phyloP scores from a whole-genome alignment of 2,797 vertebrate species.

The Muscicapa striata region DNA sequence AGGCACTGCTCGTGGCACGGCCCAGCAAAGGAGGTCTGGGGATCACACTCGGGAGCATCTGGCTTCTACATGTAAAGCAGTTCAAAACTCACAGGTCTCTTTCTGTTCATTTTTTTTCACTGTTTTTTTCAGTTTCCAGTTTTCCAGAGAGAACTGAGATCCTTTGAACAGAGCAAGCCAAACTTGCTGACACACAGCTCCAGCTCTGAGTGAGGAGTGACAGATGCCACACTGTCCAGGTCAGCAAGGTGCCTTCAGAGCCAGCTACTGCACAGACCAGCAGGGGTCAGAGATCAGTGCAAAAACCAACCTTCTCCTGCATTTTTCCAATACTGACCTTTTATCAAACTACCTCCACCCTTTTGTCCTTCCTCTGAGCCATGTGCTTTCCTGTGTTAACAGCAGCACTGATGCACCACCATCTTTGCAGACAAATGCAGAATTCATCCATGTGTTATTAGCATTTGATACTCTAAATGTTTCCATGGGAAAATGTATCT shows the following conservation, averaged over 20 bases:
- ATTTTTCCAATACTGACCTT: background rate
- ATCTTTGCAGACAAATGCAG: background rate
- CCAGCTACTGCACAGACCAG: background rate
- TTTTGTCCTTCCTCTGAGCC: background rate
- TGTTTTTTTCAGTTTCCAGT: background rate
- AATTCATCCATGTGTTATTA: background rate
- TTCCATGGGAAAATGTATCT: background rate
- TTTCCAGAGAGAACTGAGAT: background rate
- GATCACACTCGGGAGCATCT: fast-evolving
- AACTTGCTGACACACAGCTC: background rate
- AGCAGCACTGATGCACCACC: fast-evolving
- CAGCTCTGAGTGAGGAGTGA: background rate
- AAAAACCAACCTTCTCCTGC: background rate
- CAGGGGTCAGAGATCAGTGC: background rate
- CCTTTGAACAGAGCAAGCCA: background rate
- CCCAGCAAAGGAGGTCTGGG: background rate
- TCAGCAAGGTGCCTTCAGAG: background rate
- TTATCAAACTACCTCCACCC: background rate
- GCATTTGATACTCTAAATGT: background rate
- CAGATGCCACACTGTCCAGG: too few species aligned
- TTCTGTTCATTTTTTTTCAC: background rate
- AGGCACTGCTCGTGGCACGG: fast-evolving
- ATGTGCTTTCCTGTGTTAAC: background rate
- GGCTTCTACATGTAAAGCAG: background rate
- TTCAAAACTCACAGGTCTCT: fast-evolving